phyloP scores from a whole-genome alignment of 2,888 invertebrate genomes.

The Conchocele bisecta region DNA sequence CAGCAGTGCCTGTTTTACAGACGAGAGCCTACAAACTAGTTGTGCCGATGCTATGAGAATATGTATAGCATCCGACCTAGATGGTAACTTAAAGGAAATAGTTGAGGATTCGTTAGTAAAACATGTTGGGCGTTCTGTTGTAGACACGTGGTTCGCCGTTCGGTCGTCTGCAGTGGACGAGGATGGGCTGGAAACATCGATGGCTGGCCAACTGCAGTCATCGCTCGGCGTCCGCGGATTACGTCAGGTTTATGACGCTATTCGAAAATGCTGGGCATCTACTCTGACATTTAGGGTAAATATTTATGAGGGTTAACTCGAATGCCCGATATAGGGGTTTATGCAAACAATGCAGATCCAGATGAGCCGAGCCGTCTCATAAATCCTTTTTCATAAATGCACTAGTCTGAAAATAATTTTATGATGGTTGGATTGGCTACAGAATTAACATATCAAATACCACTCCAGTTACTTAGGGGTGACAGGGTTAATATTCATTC shows the following conservation, averaged over 20 bases:
- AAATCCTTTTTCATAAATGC: no score
- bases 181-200: constrained; percentile 1
- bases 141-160: background rate
- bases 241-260: background rate
- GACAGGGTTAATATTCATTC: no score
- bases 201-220: constrained; percentile 13
- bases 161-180: constrained; percentile 16
- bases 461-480: no score
- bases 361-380: no score
- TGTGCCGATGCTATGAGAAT: background rate
- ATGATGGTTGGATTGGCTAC: no score
- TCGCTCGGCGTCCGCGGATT: background rate
- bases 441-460: no score
- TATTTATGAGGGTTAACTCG: no score
- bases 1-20: background rate
- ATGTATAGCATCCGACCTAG: background rate
- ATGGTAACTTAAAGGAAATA: background rate
- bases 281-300: no score
- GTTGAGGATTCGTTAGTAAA: background rate
- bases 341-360: no score
- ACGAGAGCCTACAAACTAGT: background rate
- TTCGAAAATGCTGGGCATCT: constrained; percentile 3
- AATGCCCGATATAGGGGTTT: no score
- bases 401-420: no score
- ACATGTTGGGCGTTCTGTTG: background rate